These are phyloP conservation scores for Nyleta sp. DNA, from an alignment of 2,888 invertebrate genomes.

Conservation along the genomic window DNA sequence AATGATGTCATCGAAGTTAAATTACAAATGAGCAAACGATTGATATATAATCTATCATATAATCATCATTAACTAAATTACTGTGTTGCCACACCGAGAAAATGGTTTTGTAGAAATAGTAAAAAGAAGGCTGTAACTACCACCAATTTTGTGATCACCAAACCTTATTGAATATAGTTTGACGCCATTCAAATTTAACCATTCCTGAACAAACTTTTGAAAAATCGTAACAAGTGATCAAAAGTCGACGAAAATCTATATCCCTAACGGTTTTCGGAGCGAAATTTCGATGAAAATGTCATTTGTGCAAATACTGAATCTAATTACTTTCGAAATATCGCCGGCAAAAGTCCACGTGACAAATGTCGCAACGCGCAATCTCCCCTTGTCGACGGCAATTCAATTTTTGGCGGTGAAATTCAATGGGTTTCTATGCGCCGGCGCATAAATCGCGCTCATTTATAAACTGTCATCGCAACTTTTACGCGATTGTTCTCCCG, in stretches of 20 bases:
- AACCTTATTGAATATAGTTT: too few relatives aligned
- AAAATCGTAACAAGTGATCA: too few relatives aligned
- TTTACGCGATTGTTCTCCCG: constrained; percentile 23
- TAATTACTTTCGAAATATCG: too few relatives aligned
- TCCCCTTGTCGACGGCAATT: neutral
- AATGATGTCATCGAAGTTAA: constrained; percentile 19
- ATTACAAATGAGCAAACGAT: constrained; percentile 30
- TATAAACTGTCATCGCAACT: constrained; percentile 20
- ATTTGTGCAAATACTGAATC: too few relatives aligned
- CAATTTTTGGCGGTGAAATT: constrained; percentile 36
- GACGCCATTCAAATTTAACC: too few relatives aligned
- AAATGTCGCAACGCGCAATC: constrained; percentile 2
- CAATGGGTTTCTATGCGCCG: constrained; percentile 21
- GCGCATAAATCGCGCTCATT: constrained; percentile 12
- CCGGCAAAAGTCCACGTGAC: neutral
- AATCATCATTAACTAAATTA: constrained; percentile 31
- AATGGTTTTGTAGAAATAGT: too few relatives aligned
- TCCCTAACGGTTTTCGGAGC: too few relatives aligned
- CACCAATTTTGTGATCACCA: too few relatives aligned
- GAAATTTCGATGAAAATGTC: neutral
- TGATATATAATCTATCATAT: constrained; percentile 19
- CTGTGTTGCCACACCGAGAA: neutral
- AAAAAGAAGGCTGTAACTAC: too few relatives aligned
- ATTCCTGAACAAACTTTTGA: too few relatives aligned
- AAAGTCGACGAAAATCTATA: too few relatives aligned